Evolutionary conservation across 2,797 vertebrate species (phyloP), one percentile per base, ranked within the genome.

Genomic region (Microtus agrestis): DNA sequence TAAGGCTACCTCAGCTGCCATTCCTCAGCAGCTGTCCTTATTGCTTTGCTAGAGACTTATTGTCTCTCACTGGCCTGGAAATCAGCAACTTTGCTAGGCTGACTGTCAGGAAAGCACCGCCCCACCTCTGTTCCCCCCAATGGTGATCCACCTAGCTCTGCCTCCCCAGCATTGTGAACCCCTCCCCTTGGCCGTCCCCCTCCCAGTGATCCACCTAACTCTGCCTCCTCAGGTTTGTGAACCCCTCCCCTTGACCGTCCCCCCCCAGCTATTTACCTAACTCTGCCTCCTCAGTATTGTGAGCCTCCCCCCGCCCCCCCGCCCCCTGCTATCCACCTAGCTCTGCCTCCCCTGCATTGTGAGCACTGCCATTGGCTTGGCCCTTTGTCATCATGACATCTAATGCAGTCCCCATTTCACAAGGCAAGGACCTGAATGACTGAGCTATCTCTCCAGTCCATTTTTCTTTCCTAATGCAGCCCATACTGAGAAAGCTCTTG

Each of bases 401-500:
- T 54, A 73, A 40, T 9, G 11, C 48, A 73, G 34, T 43, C 27
- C 27, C 17, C 69, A 59, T 6, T 3, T 1, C 8, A 59, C 19
- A 74, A 43, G 27, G 29, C 48, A 40, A 31, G 10, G 25, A 31
- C 51, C 73, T 59, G 51, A 56, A 25, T 69, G 23, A 27, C 31
- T 13, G 46, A 23, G 1, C 51, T 31, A 4, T 73, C 25, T 71
- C 40, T 69, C 27, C 71, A 40, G 65, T n/a, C 65, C 25, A 19
- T 40, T 34, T 76, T 48, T 15, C 13, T n/a, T 65, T 48, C 15
- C 92, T 43, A 85, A 94, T 91, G 71, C 92, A 76, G 95, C 76
- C 34, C 59, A 59, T 8, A 10, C 61, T 73, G 61, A 15, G 29
- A 95, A 78, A 63, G 43, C 37, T 92, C 54, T 93, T 79, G 37